Base-by-base conservation (phyloP, 2,797 vertebrate species). In the Craterocephalus amniculus region DNA sequence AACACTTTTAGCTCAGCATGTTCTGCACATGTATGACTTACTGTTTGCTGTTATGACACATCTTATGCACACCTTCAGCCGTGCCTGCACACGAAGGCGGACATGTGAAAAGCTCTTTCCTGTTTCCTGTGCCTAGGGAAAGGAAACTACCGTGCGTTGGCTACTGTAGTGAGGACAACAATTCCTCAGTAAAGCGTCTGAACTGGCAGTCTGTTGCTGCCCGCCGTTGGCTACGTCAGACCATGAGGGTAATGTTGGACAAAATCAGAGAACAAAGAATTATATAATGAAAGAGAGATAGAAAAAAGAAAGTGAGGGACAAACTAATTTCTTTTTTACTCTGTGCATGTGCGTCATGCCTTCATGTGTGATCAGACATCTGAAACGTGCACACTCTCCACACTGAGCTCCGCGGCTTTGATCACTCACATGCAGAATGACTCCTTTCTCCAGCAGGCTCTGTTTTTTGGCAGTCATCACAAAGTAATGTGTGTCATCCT, bases 391-490 rank as follows among this genome's bases (percentile, higher is more conserved):
- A 27, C 34, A 54, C 16, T 49, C 29, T 26, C n/a, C 40, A 64
- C 4, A 63, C 48, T 5, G 58, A 70, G 45, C 27, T 22, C 22
- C 9, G 38, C 3, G 57, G 22, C 83, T 89, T 88, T 90, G 79
- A 90, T 93, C 81, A 95, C 96, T 92, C 91, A 99, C 98, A 84
- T 97, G 94, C 62, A 97, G 87, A 93, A 99, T 99, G 86, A 99
- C 98, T 73, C 98, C 98, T 91, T 99, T 99, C 86, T 99, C 97
- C 93, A 98, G 87, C 76, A 99, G 91, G 79, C 97, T 99, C 93
- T 98, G 98, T 82, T 99, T 99, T 93, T 99, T 99, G 93, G 98
- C 98, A 64, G 98, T 99, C 98, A 99, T 99, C 74, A 99, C 98
- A 85, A 99, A 99, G 93, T 99, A 99, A 92, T 99, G 98, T 0